Evolutionary conservation across 2,888 invertebrate genomes (phyloP), one percentile per base, ranked within the genome.

Genomic region (Saturnia japonica): DNA sequence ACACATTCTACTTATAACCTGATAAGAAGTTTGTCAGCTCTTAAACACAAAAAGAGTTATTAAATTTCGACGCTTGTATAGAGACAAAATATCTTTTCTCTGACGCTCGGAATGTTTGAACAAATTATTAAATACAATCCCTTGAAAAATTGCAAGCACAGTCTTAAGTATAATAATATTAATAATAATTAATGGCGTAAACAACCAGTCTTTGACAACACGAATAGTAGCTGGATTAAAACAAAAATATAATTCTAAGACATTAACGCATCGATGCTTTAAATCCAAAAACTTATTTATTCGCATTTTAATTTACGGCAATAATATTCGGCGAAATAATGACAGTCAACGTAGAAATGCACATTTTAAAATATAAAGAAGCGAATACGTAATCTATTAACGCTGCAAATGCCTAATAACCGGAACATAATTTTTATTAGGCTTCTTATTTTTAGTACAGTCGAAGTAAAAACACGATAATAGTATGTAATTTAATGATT

Each of bases 201-300:
- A 85, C 83, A 87, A 84, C n/a, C 84, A 85, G 83, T 86, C 86
- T 87, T 82, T 81, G 76, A 85, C 78, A 85, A 84, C 81, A 84
- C 78, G 77, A 74, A 77, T 73, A 80, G 78, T 75, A 75, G 76
- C 77, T 62, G 62, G 34, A 47, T 60, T 57, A 43, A 70, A 60
- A 47, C 14, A 47, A 47, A 19, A 19, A 54, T 34, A 34, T 34
- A 34, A 4, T 22, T 54, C 22, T 22, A 22, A 54, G 7, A 54
- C 54, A n/a, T 54, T 34, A 57, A 68, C 45, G 62, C 47, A 22
- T 54, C 43, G 43, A 43, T 11, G 43, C 54, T 72, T 77, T 76
- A 73, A 69, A 72, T 51, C 45, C 19, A 45, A 34, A 34, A 69
- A 47, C 45, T 69, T 47, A 64, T 64, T 47, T n/a, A n/a, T 47